Evolutionary conservation across 2,113 vertebrate genomes (phyloP).

Genomic region (Megaceryle maxima): DNA sequence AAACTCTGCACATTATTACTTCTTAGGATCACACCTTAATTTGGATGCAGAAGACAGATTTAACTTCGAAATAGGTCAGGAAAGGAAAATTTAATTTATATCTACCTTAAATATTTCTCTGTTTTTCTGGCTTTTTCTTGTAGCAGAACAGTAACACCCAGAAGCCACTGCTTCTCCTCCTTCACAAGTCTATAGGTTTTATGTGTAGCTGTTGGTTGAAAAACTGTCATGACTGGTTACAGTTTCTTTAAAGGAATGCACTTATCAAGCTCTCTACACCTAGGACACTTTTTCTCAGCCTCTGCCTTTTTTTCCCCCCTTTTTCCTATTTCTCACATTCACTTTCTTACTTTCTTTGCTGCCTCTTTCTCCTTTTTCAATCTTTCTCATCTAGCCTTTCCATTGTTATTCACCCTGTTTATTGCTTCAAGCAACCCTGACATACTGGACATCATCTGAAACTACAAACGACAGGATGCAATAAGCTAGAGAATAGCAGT

Average conservation of each 20-base stretch:
- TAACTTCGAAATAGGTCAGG: not conserved
- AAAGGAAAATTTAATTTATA: not conserved
- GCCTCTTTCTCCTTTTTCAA: constrained; percentile 76
- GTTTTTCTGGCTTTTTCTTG: not conserved
- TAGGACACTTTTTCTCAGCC: constrained; percentile 53
- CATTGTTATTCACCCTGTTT: constrained; percentile 92
- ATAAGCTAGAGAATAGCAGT: constrained; percentile 96
- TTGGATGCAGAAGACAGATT: not conserved
- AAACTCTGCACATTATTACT: not conserved
- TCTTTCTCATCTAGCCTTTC: constrained; percentile 81
- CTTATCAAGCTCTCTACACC: constrained; percentile 44
- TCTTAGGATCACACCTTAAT: not conserved
- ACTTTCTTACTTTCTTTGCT: constrained; percentile 72
- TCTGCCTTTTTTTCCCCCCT: not conserved
- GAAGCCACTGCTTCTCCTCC: not conserved
- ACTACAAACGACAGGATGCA: constrained; percentile 98
- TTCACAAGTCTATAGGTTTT: not conserved
- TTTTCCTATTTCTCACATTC: constrained; percentile 61
- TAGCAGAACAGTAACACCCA: not conserved
- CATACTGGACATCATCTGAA: constrained; percentile 95
- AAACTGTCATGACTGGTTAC: constrained; percentile 48
- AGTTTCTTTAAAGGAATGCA: constrained; percentile 36
- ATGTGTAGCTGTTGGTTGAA: not conserved
- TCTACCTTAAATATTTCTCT: not conserved
- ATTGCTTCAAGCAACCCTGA: constrained; percentile 91